Evolutionary conservation across 2,797 vertebrate genomes (phyloP).

Genomic region (Lophotriccus pileatus): DNA sequence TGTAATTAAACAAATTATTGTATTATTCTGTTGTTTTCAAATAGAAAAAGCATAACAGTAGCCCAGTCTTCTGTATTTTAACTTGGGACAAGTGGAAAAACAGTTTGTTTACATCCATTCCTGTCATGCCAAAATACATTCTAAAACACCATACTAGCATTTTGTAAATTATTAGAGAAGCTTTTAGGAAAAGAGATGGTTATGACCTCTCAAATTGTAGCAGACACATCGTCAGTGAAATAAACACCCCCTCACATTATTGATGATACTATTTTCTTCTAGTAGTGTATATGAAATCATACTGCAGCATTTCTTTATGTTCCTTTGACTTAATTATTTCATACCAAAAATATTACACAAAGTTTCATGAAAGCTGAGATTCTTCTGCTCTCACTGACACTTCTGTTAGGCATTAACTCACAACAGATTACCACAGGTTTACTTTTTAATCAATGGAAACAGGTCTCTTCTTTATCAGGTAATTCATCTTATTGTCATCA

Average conservation of each 20-base stretch:
- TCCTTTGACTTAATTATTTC: neutral
- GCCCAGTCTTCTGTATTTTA: neutral
- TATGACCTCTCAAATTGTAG: neutral
- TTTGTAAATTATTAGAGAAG: neutral
- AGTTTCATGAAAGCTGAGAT: neutral
- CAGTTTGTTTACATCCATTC: neutral
- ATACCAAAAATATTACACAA: neutral
- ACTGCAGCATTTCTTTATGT: neutral
- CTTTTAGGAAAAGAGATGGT: neutral
- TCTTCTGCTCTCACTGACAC: neutral
- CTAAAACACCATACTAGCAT: neutral
- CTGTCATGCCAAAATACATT: neutral
- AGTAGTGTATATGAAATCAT: neutral
- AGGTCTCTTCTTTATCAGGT: neutral
- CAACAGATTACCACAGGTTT: neutral
- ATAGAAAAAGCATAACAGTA: neutral
- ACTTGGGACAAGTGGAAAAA: neutral
- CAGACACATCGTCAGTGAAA: neutral
- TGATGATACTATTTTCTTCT: neutral
- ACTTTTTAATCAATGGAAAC: neutral
- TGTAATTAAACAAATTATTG: neutral
- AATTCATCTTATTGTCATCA: neutral
- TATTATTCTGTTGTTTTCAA: neutral
- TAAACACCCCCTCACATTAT: neutral
- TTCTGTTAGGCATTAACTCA: neutral